Conservation (phyloP, 2,888 invertebrate species). For the Volucella inflata region DNA sequence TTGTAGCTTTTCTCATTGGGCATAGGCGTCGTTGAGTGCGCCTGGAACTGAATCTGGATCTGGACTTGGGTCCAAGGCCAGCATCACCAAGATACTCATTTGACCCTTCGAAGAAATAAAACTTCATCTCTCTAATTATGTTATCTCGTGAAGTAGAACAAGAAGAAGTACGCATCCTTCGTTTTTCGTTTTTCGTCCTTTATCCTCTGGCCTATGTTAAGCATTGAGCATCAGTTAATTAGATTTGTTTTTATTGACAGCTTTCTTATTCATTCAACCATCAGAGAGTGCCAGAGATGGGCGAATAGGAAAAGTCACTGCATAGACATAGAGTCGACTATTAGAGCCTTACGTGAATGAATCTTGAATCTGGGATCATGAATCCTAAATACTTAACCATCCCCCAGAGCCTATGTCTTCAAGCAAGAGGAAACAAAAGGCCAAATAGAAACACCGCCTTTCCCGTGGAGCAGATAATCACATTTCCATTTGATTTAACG, state of each 20-base stretch:
- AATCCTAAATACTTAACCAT: not conserved
- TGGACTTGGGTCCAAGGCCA: too few relatives aligned
- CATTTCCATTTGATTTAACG: constrained; percentile 71
- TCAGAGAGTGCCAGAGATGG: too few relatives aligned
- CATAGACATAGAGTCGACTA: constrained; percentile 21
- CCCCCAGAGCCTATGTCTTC: not conserved
- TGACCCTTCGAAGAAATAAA: constrained; percentile 52
- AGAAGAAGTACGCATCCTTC: not conserved
- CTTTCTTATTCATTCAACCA: constrained; percentile 22
- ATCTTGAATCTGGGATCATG: not conserved
- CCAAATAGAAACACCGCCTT: not conserved
- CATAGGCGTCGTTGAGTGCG: not conserved
- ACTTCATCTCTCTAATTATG: constrained; percentile 60
- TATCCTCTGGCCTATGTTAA: not conserved
- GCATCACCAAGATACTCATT: constrained; percentile 7
- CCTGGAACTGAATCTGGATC: too few relatives aligned
- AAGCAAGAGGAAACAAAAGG: not conserved
- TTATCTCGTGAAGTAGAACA: constrained; percentile 22
- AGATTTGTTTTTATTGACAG: constrained; percentile 66
- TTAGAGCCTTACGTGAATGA: constrained; percentile 1
- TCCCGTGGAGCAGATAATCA: constrained; percentile 42
- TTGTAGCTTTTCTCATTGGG: not conserved
- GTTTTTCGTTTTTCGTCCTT: too few relatives aligned
- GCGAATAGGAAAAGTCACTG: not conserved
- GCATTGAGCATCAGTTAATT: constrained; percentile 52